Evolutionary conservation across 1,140 invertebrate genomes (phyloP), one percentile per base, ranked within the genome.

Genomic region (Lucilia cuprina): DNA sequence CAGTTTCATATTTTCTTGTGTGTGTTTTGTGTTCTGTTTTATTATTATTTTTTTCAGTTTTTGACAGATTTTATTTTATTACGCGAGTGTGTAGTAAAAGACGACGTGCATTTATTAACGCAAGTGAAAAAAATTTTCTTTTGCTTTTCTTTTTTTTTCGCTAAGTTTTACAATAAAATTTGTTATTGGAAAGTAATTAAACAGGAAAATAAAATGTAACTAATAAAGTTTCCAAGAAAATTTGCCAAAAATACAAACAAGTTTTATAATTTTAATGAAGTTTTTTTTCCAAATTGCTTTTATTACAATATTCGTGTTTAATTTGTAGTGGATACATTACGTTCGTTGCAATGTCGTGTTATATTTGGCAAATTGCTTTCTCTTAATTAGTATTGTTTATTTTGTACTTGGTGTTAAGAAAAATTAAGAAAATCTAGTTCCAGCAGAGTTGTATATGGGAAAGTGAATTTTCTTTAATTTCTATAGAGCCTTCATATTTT

Each of bases 41-140:
- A 30, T 30, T 30, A 2, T 30, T n/a, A n/a, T 30, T 30, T 30
- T 30, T 30, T 30, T 30, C 25, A 30, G 25, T 30, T 49, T 80
- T 80, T 80, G 77, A 80, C 77, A 80, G 77, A 80, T 80, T 77
- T 80, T 80, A 41, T 50, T 80, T 80, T 80, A 49, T 78, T 80
- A 80, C 77, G 77, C 77, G 77, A 80, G 77, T 80, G 77, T 80
- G 12, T 49, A 80, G 17, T n/a, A 78, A 47, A 80, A 80, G 77
- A 77, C 74, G 74, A 80, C 77, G 77, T 80, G 77, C 77, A 80
- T 80, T 49, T 80, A 49, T 21, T 49, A 80, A 49, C 41, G 77
- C 77, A 80, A 80, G 77, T 80, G 77, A 80, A 80, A 41, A n/a
- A 19, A 50, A 80, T 50, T 80, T 80, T 49, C 19, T 49, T 78